phyloP scores from a whole-genome alignment of 2,113 vertebrate genomes.

The Pyrgilauda ruficollis region DNA sequence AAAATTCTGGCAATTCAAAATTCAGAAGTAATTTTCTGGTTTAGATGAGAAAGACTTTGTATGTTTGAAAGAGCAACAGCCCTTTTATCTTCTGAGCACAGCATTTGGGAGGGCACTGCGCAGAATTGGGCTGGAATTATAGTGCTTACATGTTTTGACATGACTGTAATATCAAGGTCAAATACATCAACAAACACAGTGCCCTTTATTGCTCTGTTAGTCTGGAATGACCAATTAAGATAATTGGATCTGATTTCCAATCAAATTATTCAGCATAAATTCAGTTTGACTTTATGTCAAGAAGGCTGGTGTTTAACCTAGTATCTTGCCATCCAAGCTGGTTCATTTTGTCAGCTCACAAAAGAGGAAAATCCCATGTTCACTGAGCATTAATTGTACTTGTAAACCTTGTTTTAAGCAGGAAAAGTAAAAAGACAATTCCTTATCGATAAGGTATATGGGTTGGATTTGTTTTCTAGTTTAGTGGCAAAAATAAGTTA shows the following conservation, averaged over 20 bases:
- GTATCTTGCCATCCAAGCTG: neutral
- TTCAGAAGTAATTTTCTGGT: neutral
- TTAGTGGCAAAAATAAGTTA: neutral
- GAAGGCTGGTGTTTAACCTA: neutral
- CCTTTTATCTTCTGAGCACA: neutral
- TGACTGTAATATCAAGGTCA: neutral
- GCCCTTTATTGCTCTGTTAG: neutral
- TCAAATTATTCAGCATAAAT: neutral
- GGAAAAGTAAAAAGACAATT: neutral
- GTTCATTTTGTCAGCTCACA: neutral
- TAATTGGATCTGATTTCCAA: constrained; percentile 2
- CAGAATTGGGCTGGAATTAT: neutral
- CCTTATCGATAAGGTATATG: neutral
- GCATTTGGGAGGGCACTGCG: neutral
- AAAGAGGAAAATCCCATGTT: neutral
- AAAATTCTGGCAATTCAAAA: neutral
- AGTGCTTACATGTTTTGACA: neutral
- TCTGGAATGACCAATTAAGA: neutral
- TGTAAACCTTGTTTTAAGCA: neutral
- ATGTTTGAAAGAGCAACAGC: neutral
- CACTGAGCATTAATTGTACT: neutral
- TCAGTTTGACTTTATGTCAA: neutral
- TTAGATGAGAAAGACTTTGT: neutral
- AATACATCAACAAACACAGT: neutral
- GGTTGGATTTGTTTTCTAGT: neutral